phyloP scores from a whole-genome alignment of 2,113 vertebrate species.

The Cephalopholis sonnerati region DNA sequence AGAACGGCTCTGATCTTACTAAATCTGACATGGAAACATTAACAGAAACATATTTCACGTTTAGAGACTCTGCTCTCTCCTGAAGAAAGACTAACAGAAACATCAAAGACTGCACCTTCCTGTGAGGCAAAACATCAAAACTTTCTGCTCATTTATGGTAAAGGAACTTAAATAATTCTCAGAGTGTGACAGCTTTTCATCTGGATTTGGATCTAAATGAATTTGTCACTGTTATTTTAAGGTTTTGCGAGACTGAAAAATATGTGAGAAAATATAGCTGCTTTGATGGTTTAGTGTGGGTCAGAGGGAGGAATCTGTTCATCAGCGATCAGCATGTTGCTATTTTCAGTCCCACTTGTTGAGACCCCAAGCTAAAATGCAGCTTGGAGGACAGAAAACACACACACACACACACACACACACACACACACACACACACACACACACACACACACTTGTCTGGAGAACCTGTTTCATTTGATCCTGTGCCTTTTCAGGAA shows the following conservation, averaged over 20 bases:
- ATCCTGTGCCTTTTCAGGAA: constrained; percentile 54
- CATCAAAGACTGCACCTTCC: constrained; percentile 16
- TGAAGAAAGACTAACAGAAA: not conserved
- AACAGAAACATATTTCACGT: constrained; percentile 1
- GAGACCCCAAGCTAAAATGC: constrained; percentile 46
- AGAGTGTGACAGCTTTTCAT: constrained; percentile 14
- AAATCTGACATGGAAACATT: constrained; percentile 7
- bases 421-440: not conserved
- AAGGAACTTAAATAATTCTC: not conserved
- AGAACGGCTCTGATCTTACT: not conserved
- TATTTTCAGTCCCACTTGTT: constrained; percentile 74
- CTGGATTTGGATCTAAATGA: constrained; percentile 10
- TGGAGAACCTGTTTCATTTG: constrained; percentile 61
- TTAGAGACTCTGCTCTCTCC: not conserved
- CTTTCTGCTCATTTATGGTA: not conserved
- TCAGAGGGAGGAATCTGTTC: constrained; percentile 27
- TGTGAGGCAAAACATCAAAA: constrained; percentile 9
- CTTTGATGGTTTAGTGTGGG: constrained; percentile 14
- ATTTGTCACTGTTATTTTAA: constrained; percentile 8
- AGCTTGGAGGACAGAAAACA: constrained; percentile 29
- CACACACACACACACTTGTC: constrained; percentile 26
- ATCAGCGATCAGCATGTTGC: constrained; percentile 40
- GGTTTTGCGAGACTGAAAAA: not conserved
- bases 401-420: constrained; percentile 34
- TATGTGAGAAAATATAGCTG: not conserved